These are phyloP conservation scores for Novumbra hubbsi DNA, from an alignment of 2,797 vertebrate species.

Conservation along the genomic window DNA sequence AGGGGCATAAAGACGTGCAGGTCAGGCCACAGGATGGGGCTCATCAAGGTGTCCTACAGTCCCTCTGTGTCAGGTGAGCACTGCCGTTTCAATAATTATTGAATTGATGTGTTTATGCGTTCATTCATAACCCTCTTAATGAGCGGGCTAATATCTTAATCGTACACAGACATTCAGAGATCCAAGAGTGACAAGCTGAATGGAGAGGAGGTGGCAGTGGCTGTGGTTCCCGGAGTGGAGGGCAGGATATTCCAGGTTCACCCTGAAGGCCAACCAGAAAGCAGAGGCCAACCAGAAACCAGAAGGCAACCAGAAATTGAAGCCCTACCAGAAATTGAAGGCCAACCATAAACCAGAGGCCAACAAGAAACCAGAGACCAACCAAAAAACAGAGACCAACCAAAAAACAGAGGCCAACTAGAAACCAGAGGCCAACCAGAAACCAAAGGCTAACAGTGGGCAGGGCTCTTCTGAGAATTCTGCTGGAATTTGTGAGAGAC, in stretches of 20 bases:
- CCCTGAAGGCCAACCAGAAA: not conserved
- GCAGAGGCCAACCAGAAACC: not conserved
- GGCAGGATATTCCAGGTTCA: slow-evolving; percentile 32
- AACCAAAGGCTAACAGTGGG: slow-evolving; percentile 1
- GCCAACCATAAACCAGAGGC: not conserved
- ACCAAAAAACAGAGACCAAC: not conserved
- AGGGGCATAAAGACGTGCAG: slow-evolving; percentile 46
- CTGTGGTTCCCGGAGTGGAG: slow-evolving; percentile 22
- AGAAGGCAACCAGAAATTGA: not conserved
- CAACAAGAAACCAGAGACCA: not conserved
- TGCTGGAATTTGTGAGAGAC: not conserved
- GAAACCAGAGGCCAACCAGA: slow-evolving; percentile 5
- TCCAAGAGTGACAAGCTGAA: not conserved
- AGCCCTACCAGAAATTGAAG: not conserved
- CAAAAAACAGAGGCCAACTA: not conserved
- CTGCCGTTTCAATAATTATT: too few relatives aligned
- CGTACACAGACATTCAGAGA: slow-evolving; percentile 8
- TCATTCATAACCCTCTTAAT: not conserved
- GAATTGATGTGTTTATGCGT: not conserved
- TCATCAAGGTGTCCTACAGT: slow-evolving; percentile 39
- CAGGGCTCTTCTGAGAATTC: not conserved
- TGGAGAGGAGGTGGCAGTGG: slow-evolving; percentile 15
- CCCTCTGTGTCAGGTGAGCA: slow-evolving; percentile 45
- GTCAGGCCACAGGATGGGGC: slow-evolving; percentile 46
- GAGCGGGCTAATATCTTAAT: too few relatives aligned